Evolutionary conservation across 2,797 vertebrate genomes (phyloP).

Genomic region (Neostethus bicornis): DNA sequence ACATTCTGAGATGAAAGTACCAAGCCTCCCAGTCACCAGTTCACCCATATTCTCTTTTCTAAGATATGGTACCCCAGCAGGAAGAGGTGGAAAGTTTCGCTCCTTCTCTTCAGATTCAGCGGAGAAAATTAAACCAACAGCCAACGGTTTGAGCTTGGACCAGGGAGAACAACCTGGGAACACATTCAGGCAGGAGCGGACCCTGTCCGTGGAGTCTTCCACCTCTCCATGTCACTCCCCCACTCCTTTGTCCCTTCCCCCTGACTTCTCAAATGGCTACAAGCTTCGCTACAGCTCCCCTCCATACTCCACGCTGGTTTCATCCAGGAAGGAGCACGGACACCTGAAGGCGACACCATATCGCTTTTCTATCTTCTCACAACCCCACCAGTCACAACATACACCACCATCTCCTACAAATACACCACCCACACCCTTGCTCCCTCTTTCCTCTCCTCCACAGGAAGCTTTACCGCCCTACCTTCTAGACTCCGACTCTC

Average conservation of each 20-base stretch:
- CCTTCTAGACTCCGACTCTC: conserved; percentile 27
- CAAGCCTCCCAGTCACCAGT: too few species aligned
- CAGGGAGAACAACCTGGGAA: conserved; percentile 18
- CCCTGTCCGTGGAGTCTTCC: conserved; percentile 49
- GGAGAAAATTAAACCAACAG: conserved; percentile 30
- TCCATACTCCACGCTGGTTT: conserved; percentile 77
- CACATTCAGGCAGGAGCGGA: conserved; percentile 45
- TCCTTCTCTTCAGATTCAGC: conserved; percentile 57
- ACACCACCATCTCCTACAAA: conserved; percentile 11
- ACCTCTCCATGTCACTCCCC: conserved; percentile 23
- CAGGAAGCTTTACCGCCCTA: conserved; percentile 14
- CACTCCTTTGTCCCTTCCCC: conserved; percentile 60
- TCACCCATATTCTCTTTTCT: conserved; percentile 72
- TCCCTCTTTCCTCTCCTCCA: conserved; percentile 18
- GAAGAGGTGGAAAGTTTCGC: conserved; percentile 48
- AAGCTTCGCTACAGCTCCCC: conserved; percentile 71
- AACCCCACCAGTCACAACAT: conserved; percentile 27
- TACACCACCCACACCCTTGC: conserved; percentile 5
- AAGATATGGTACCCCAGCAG: conserved; percentile 51
- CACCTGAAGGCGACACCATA: conserved; percentile 44
- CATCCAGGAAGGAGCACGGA: conserved; percentile 59
- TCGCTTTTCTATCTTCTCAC: conserved; percentile 41
- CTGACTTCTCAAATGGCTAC: conserved; percentile 66
- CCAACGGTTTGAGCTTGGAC: conserved; percentile 49
- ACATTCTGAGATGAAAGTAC: conserved; percentile 39